phyloP scores from a whole-genome alignment of 1,140 invertebrate genomes.

The Littorina saxatilis region DNA sequence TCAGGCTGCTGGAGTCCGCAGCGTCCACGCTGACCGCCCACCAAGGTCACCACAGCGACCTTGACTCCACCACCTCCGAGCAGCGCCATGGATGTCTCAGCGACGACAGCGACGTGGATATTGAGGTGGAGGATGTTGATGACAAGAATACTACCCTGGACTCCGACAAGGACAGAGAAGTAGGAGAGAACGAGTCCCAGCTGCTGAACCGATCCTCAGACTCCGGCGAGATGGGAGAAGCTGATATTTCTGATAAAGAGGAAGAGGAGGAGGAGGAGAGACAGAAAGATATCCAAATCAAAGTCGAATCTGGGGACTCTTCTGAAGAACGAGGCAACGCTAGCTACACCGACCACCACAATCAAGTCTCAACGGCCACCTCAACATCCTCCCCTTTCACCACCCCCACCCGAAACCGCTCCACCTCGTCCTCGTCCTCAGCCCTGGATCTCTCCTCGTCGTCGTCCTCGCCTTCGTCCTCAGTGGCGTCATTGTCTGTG shows the following conservation, averaged over 20 bases:
- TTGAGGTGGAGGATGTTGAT: conserved; percentile 17
- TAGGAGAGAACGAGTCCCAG: not conserved
- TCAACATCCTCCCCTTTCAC: not conserved
- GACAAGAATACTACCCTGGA: not conserved
- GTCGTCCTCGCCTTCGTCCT: conserved; percentile 5
- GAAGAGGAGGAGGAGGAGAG: not conserved
- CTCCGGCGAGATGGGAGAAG: not conserved
- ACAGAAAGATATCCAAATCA: not conserved
- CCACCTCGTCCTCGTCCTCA: not conserved
- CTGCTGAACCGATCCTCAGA: not conserved
- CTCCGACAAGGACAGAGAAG: not conserved
- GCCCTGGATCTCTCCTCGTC: conserved; percentile 25
- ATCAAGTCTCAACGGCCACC: not conserved
- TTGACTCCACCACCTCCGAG: not conserved
- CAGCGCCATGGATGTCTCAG: conserved; percentile 6
- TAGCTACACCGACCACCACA: too few species aligned
- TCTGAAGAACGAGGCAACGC: not conserved
- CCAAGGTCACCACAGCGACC: conserved; percentile 8
- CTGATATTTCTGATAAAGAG: too few species aligned
- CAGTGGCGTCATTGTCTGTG: not conserved
- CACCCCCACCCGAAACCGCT: not conserved
- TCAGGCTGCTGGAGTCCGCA: conserved; percentile 27
- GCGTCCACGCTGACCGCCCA: conserved; percentile 23
- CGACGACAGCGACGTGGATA: conserved; percentile 34
- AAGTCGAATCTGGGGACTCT: not conserved